Percentiles rank a stretch among this genome's conserved stretches.
These are phyloP conservation scores for Psammodynastes pulverulentus DNA, from an alignment of 2,113 vertebrate species.

Conservation along the genomic window DNA sequence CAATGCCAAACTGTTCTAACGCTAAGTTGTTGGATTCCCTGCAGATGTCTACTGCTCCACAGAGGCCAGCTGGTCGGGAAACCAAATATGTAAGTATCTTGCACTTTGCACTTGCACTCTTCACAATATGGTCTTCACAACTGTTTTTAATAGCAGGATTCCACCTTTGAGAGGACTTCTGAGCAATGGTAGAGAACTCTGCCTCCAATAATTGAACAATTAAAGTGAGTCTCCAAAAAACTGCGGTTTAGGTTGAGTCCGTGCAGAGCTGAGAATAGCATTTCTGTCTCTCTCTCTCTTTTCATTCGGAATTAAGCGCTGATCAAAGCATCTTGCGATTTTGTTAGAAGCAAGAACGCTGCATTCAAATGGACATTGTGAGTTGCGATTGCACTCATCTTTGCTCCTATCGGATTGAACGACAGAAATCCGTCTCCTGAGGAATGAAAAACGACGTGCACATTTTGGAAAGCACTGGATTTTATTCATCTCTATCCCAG, in stretches of 20 bases:
- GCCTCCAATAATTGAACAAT: not conserved
- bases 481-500: not conserved
- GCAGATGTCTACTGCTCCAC: slow-evolving; percentile 64
- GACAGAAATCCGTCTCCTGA: not conserved
- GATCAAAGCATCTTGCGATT: not conserved
- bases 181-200: not conserved
- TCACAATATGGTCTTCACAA: not conserved
- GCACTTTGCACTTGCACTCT: too few species aligned
- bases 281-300: not conserved
- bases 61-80: slow-evolving; percentile 84
- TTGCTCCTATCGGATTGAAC: not conserved
- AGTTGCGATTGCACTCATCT: too few species aligned
- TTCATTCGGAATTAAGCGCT: not conserved
- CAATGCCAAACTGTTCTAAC: slow-evolving; percentile 22
- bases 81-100: slow-evolving; percentile 93
- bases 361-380: not conserved
- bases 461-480: not conserved
- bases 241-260: not conserved
- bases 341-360: not conserved
- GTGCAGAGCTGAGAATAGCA: not conserved
- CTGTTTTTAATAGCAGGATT: not conserved
- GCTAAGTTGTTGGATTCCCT: slow-evolving; percentile 35
- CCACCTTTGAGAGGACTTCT: not conserved
- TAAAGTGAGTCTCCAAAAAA: not conserved
- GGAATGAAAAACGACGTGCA: not conserved